These are phyloP conservation scores for Callyntrura sp. DNA, from an alignment of 2,888 invertebrate genomes.

Conservation along the genomic window DNA sequence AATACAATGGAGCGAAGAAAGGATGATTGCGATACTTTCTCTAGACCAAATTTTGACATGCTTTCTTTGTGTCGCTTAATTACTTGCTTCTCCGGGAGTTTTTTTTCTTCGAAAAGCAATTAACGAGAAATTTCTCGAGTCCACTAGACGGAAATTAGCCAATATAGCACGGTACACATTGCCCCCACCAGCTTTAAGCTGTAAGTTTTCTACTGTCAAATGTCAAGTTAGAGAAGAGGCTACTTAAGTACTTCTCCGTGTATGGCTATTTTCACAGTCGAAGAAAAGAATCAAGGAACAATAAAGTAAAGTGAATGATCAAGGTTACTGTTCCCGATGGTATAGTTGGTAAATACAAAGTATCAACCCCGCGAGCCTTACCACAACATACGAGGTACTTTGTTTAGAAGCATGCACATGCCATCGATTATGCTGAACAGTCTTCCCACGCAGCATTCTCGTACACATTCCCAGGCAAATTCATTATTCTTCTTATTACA, in stretches of 20 bases:
- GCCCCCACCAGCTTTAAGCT: constrained; percentile 4
- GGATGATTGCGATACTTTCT: constrained; percentile 29
- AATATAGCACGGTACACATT: neutral
- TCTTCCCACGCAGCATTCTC: no score
- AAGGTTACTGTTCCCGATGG: constrained; percentile 17
- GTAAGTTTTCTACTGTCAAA: constrained; percentile 15
- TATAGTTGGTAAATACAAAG: no score
- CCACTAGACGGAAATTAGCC: constrained; percentile 3
- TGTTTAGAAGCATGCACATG: no score
- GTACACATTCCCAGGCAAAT: neutral
- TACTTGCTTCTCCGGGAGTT: neutral
- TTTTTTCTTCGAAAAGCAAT: neutral
- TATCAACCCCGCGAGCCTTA: no score
- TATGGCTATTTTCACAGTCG: neutral
- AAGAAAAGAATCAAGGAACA: constrained; percentile 18
- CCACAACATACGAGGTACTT: no score
- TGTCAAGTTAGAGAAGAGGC: neutral
- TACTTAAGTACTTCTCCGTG: neutral
- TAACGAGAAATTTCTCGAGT: neutral
- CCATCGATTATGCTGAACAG: no score
- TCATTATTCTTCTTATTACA: neutral
- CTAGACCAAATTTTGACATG: neutral
- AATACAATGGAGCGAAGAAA: neutral
- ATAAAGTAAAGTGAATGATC: constrained; percentile 41
- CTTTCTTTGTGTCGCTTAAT: constrained; percentile 36